Conservation (phyloP, 2,888 invertebrate genomes). For the Cordilura impudica region DNA sequence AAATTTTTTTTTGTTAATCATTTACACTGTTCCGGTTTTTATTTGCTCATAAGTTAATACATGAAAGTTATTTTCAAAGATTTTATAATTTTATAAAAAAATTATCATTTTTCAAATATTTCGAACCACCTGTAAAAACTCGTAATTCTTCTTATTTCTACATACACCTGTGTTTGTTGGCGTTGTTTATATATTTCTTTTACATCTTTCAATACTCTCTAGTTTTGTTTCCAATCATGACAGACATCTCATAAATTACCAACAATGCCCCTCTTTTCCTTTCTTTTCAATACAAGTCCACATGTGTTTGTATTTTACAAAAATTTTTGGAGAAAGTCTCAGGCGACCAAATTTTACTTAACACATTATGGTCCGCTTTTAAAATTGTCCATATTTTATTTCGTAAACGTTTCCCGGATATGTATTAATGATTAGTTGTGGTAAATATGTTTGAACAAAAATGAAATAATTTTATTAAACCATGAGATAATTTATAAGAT, state of each 20-base stretch:
- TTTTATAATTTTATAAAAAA: too few species aligned
- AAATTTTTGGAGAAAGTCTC: not conserved
- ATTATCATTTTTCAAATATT: not conserved
- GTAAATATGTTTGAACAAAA: constrained; percentile 35
- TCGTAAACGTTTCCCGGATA: constrained; percentile 31
- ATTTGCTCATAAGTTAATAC: too few species aligned
- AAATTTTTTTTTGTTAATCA: too few species aligned
- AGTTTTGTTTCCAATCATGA: not conserved
- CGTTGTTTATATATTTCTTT: not conserved
- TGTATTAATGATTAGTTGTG: constrained; percentile 55
- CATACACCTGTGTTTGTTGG: not conserved
- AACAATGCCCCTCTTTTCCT: not conserved
- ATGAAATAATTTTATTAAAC: not conserved
- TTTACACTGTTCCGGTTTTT: too few species aligned
- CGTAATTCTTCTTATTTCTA: not conserved
- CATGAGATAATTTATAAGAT: constrained; percentile 54
- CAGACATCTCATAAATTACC: not conserved
- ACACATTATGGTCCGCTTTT: not conserved
- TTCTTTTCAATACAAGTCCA: not conserved
- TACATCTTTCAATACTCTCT: not conserved
- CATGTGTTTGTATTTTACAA: not conserved
- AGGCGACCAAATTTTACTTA: not conserved
- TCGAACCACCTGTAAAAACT: not conserved
- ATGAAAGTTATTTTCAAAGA: too few species aligned
- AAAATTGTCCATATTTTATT: not conserved